Percentiles rank a stretch among this genome's conserved stretches.
phyloP scores from a whole-genome alignment of 2,113 vertebrate genomes.

The Centropus unirufus region DNA sequence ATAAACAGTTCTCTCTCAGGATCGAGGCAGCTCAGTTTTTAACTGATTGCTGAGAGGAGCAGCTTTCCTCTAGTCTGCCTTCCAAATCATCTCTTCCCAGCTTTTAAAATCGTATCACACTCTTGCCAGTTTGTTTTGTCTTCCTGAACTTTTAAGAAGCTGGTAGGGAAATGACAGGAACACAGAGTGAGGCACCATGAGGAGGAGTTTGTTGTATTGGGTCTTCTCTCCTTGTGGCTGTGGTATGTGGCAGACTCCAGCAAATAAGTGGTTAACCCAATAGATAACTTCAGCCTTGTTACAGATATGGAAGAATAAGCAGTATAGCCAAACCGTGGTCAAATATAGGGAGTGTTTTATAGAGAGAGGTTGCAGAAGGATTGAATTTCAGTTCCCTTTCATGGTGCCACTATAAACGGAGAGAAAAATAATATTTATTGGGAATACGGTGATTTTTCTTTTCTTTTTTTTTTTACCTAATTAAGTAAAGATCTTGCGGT shows the following conservation, averaged over 20 bases:
- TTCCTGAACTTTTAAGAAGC: background rate
- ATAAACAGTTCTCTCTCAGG: background rate
- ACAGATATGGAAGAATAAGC: constrained; percentile 23
- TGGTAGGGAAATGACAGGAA: background rate
- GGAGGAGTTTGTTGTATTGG: background rate
- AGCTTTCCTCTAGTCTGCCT: background rate
- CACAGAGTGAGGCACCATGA: background rate
- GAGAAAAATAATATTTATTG: background rate
- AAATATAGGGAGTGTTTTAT: constrained; percentile 22
- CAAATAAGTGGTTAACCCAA: background rate
- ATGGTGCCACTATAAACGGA: constrained; percentile 22
- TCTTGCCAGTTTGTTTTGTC: background rate
- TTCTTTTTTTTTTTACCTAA: background rate
- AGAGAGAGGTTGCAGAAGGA: constrained; percentile 2
- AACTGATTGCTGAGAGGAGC: background rate
- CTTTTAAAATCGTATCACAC: background rate
- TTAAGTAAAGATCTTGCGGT: background rate
- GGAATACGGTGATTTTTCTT: background rate
- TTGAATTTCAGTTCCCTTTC: constrained; percentile 26
- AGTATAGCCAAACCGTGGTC: background rate
- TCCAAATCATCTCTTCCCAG: background rate
- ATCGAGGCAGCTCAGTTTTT: background rate
- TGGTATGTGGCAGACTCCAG: background rate
- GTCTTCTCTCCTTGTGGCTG: background rate
- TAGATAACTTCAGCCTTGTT: background rate